Percentiles rank a stretch among this genome's conserved stretches.
Evolutionary conservation across 2,113 vertebrate species (phyloP).

Genomic region (Leucopternis melanops): DNA sequence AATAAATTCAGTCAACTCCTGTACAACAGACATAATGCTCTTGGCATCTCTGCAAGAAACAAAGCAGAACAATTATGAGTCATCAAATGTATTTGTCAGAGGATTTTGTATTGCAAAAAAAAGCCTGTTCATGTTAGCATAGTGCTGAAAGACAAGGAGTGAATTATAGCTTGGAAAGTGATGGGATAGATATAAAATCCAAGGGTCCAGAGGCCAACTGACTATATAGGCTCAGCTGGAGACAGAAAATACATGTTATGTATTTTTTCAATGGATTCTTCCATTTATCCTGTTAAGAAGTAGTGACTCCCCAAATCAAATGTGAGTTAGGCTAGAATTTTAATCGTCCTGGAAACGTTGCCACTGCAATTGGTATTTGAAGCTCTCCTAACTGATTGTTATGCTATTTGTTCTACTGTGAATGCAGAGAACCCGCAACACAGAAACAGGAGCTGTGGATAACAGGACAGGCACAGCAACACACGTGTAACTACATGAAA

Average conservation of each 20-base stretch:
- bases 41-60: conserved; percentile 51
- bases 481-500: accelerated
- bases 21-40: background rate
- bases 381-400: conserved; percentile 39
- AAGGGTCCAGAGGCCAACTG: conserved; percentile 55
- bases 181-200: conserved; percentile 58
- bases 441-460: background rate
- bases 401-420: conserved; percentile 48
- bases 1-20: conserved; percentile 35
- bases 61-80: conserved; percentile 64
- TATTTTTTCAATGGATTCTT: conserved; percentile 59
- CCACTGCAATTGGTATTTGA: conserved; percentile 46
- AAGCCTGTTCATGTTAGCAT: conserved; percentile 41
- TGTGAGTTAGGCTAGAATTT: conserved; percentile 66
- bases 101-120: conserved; percentile 46
- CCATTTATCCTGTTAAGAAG: conserved; percentile 60
- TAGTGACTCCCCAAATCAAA: conserved; percentile 61
- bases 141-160: conserved; percentile 58
- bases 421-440: conserved; percentile 24
- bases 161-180: conserved; percentile 65
- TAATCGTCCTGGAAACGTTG: conserved; percentile 31
- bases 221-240: conserved; percentile 55
- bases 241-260: conserved; percentile 65
- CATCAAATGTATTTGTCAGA: conserved; percentile 59
- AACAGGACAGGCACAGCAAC: background rate